Conservation (phyloP, 2,113 vertebrate genomes). For the Burhinus oedicnemus region DNA sequence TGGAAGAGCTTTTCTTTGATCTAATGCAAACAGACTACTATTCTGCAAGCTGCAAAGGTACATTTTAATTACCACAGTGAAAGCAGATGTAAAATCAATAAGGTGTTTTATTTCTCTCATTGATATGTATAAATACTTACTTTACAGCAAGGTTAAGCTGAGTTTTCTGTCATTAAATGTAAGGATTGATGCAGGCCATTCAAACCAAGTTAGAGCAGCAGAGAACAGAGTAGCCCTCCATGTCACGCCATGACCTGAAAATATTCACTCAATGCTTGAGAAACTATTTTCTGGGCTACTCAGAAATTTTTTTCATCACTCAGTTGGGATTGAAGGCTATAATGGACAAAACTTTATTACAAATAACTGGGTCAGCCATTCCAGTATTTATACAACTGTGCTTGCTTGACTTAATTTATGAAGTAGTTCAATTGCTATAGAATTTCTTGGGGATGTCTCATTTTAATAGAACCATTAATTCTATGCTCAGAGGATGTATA, state of each 20-base stretch:
- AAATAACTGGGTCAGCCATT: conserved; percentile 13
- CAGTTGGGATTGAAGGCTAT: neutral
- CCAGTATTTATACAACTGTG: conserved; percentile 15
- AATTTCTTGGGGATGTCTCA: conserved; percentile 48
- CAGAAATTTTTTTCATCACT: neutral
- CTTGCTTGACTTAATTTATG: conserved; percentile 44
- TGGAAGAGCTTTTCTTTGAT: conserved; percentile 37
- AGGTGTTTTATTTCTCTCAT: conserved; percentile 74
- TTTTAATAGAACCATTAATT: conserved; percentile 56
- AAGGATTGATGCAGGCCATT: conserved; percentile 61
- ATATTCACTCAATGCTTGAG: neutral
- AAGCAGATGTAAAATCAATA: conserved; percentile 76
- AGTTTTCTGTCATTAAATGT: conserved; percentile 70
- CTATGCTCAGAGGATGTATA: conserved; percentile 7
- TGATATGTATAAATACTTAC: conserved; percentile 76
- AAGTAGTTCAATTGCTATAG: conserved; percentile 30
- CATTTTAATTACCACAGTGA: conserved; percentile 74
- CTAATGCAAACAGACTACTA: conserved; percentile 61
- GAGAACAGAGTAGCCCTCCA: neutral
- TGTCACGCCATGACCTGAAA: neutral
- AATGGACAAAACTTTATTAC: conserved; percentile 2
- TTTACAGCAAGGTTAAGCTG: conserved; percentile 72
- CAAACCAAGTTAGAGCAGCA: conserved; percentile 43
- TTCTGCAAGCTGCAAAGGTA: conserved; percentile 69
- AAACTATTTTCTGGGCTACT: conserved; percentile 14